Conservation (phyloP, 1,140 invertebrate species). For the Drosophila takahashii region DNA sequence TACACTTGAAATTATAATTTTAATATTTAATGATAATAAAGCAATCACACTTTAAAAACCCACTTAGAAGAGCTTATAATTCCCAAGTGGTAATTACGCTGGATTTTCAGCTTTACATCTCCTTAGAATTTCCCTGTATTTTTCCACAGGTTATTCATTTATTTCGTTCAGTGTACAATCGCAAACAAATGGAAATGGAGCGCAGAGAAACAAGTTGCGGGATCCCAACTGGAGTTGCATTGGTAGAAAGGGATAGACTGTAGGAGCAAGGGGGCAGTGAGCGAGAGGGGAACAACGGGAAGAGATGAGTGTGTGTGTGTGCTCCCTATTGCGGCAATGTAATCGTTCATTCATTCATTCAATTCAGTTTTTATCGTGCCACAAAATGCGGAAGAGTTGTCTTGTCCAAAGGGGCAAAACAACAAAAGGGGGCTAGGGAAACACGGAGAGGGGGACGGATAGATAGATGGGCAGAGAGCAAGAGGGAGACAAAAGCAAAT, state of each 20-base stretch:
- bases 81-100: neutral
- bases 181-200: constrained; percentile 32
- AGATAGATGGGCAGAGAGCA: neutral
- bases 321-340: constrained; percentile 47
- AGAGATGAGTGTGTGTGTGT: neutral
- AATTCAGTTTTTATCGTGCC: constrained; percentile 43
- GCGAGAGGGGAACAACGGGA: neutral
- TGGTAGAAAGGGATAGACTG: neutral
- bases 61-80: neutral
- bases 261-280: neutral
- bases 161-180: constrained; percentile 1
- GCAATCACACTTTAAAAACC: neutral
- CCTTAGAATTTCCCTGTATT: neutral
- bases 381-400: constrained; percentile 48
- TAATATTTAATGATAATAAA: no score
- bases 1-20: constrained; percentile 1
- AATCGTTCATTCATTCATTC: constrained; percentile 64
- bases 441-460: neutral
- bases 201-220: constrained; percentile 39
- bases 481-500: constrained; percentile 9
- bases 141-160: no score
- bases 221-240: constrained; percentile 14
- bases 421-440: neutral
- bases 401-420: constrained; percentile 11
- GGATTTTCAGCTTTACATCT: neutral